Evolutionary conservation across 1,140 invertebrate genomes (phyloP), one percentile per base, ranked within the genome.

Genomic region (Alviniconcha marisindica): DNA sequence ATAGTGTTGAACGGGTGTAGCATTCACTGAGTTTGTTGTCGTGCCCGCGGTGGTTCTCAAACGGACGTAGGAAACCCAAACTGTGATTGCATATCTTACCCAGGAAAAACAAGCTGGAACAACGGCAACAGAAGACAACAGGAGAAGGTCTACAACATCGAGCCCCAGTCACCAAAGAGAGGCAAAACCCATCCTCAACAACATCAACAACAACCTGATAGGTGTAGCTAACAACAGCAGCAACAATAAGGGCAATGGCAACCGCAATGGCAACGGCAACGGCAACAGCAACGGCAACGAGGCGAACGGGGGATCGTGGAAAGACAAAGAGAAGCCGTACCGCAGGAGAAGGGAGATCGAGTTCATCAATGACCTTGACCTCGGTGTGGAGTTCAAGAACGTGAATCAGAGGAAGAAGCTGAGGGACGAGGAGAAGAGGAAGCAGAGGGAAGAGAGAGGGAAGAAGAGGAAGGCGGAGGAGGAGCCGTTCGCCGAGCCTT

Each of bases 311-410:
- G 44, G 18, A 5, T 63, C 60, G 4, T 63, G 60, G 60, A 63
- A 63, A 31, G 28, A 63, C 7, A 63, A 77, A 14, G 28, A 77
- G 28, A 18, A 77, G 44, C n/a, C 74, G 15, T 48, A 44, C 44
- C 10, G 4, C 7, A 21, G 48, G 33, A 21, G 48, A 44, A 54
- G 21, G 28, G 7, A 80, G 28, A 80, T 66, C 36, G 36, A 60
- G 1, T 80, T 69, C 60, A 63, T 80, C 78, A 63, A 80, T 18
- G 56, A 44, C 36, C 56, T 83, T 56, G 77, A 83, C 63, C 78
- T 78, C 10, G 85, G 82, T 54, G 48, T 84, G 15, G 33, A 51
- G 0, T 79, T 83, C n/a, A 86, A 74, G 3, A 81, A 79, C 14
- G 81, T 60, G 7, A 63, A 48, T 2, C 76, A 56, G 21, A 66